These are phyloP conservation scores for Meriones psammophilus DNA, from an alignment of 2,797 vertebrate genomes.

Conservation along the genomic window DNA sequence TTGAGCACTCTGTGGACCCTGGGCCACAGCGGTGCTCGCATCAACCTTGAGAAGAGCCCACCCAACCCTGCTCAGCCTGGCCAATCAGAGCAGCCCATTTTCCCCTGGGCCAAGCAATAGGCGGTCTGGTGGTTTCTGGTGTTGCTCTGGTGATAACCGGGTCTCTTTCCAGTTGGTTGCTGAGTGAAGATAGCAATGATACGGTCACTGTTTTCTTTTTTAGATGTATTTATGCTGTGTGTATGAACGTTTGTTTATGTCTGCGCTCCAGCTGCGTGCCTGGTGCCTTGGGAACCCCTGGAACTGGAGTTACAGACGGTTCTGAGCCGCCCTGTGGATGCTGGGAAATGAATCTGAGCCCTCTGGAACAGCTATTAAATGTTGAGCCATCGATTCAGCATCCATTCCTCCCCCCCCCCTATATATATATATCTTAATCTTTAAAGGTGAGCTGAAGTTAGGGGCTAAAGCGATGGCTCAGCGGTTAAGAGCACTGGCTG, in stretches of 20 bases:
- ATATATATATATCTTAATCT: background rate
- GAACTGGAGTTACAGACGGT: background rate
- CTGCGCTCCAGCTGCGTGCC: background rate
- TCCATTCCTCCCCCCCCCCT: too few relatives aligned
- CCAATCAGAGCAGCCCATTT: background rate
- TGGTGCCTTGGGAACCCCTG: background rate
- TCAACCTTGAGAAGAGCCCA: background rate
- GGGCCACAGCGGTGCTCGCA: background rate
- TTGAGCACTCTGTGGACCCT: background rate
- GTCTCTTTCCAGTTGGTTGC: background rate
- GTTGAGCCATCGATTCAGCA: too few relatives aligned
- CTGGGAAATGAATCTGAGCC: background rate
- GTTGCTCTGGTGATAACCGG: background rate
- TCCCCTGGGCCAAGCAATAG: background rate
- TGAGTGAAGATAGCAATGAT: background rate
- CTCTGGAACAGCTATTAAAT: background rate
- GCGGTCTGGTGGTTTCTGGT: background rate
- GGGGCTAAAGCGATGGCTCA: background rate
- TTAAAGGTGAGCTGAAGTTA: background rate
- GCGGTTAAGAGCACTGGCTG: background rate
- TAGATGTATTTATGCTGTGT: background rate
- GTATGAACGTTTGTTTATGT: background rate
- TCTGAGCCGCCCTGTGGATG: too few relatives aligned
- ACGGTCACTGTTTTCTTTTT: background rate
- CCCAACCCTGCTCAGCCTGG: background rate